A percentile compares a stretch with the other conserved stretches of the same genome.
Conservation (phyloP, 2,888 invertebrate species). For the Eupelmus urozonus region DNA sequence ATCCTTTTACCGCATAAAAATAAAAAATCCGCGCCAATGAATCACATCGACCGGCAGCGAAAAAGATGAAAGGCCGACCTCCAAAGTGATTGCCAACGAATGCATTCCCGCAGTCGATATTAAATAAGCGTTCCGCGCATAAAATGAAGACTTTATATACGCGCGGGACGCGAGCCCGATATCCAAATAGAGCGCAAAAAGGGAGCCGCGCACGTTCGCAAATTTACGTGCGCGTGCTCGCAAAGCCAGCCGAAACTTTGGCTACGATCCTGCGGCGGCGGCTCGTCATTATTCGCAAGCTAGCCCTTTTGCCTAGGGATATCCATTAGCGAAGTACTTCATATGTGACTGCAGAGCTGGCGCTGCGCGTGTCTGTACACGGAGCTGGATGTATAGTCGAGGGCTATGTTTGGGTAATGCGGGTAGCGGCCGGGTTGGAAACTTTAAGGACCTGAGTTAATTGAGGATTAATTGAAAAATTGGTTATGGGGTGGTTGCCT, state of each 20-base stretch:
- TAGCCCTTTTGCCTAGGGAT: conserved; percentile 5
- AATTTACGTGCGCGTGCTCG: neutral
- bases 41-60: neutral
- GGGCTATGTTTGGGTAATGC: no score
- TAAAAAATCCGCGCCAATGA: neutral
- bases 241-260: conserved; percentile 32
- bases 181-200: conserved; percentile 31
- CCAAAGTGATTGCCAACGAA: neutral
- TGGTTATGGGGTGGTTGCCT: neutral
- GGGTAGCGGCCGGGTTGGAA: neutral
- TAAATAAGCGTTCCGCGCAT: neutral
- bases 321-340: conserved; percentile 33
- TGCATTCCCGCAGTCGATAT: neutral
- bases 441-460: neutral
- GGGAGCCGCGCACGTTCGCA: neutral
- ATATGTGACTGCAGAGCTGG: neutral
- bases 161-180: neutral
- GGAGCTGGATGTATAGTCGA: neutral
- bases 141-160: neutral
- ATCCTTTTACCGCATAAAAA: neutral
- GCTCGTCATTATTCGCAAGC: conserved; percentile 12
- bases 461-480: conserved; percentile 30
- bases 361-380: neutral
- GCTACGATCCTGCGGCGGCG: conserved; percentile 17
- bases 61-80: neutral